Evolutionary conservation across 2,888 invertebrate species (phyloP), one percentile per base, ranked within the genome.

Genomic region (Aphodius granarius): DNA sequence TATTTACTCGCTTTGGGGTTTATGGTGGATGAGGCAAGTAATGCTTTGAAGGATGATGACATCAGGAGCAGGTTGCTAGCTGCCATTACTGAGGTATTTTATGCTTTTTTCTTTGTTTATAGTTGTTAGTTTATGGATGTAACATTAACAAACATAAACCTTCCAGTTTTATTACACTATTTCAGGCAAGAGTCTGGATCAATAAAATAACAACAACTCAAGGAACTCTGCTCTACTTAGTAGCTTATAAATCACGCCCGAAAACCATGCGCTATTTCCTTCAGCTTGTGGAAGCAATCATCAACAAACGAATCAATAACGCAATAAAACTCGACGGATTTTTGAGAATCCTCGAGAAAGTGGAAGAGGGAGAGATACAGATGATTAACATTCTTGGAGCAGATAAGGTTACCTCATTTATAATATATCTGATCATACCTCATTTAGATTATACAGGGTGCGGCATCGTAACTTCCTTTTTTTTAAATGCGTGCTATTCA

Each of bases 181-280:
- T 78, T n/a, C 73, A 83, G 83, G 83, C 83, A 72, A 79, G 82
- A 17, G 81, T 83, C 71, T 83, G 83, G 83, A 80, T 83, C 19
- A 83, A 82, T 76, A 78, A 81, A 73, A 82, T 83, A 19, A 80
- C 81, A 63, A 79, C 82, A 18, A 81, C 82, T 1, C 83, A 83
- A 78, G 83, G 83, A 18, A 83, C 83, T 23, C 76, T 83, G 71
- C 75, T 83, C 23, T 83, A 83, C 74, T 72, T 83, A 15, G 79
- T 83, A 0, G 81, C 83, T 15, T 83, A 81, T 70, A 83, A 83
- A 78, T 78, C 82, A 4, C 79, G 81, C n/a, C 82, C 81, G 18
- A 82, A 80, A 73, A 82, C 81, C 6, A 84, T 83, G 83, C 76
- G 83, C 16, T 83, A 84, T 74, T 83, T 83, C 72, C 78, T 83